Evolutionary conservation across 2,888 invertebrate species (phyloP), one percentile per base, ranked within the genome.

Genomic region (Ectemnius continuus): DNA sequence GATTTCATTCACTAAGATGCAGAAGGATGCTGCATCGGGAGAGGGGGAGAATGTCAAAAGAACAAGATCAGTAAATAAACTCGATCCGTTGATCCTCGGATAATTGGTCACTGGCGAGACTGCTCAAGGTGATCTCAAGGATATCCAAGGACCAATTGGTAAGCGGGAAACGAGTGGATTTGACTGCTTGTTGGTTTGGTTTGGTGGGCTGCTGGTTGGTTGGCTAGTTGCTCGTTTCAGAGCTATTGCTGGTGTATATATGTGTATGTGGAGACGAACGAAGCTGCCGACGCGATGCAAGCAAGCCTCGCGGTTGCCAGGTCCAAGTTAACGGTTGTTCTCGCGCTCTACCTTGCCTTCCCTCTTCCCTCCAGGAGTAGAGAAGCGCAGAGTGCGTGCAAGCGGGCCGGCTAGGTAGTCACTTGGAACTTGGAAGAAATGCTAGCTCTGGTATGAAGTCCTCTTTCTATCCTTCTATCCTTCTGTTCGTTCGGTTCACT

Each of bases 241-340:
- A 4, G 28, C 28, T 2, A 28, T 28, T 28, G 36, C 36, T 6
- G 6, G 11, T 11, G 36, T 5, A 28, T 5, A 4, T 5, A 1
- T 36, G 36, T 23, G 3, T 23, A 23, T 23, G 23, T 23, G 23
- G 23, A 23, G 23, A 23, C 23, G 23, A 23, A 23, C 23, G 23
- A 23, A 23, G 23, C 23, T 23, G 23, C 23, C 23, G 23, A 23
- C 23, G 23, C 23, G 23, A 23, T 23, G 23, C 23, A 5, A 36
- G 23, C 23, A 5, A 36, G 36, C 1, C 36, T 36, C 76, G 67
- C 81, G 81, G 88, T 88, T 88, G 88, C 88, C 85, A 88, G 80
- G 88, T 87, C 82, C 83, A 84, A 86, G 82, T 81, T 88, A 88
- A 88, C 88, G 88, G 88, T 88, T 82, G 75, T 79, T 82, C 60